Evolutionary conservation across 2,797 vertebrate genomes (phyloP).

Genomic region (Ammospiza maritima): DNA sequence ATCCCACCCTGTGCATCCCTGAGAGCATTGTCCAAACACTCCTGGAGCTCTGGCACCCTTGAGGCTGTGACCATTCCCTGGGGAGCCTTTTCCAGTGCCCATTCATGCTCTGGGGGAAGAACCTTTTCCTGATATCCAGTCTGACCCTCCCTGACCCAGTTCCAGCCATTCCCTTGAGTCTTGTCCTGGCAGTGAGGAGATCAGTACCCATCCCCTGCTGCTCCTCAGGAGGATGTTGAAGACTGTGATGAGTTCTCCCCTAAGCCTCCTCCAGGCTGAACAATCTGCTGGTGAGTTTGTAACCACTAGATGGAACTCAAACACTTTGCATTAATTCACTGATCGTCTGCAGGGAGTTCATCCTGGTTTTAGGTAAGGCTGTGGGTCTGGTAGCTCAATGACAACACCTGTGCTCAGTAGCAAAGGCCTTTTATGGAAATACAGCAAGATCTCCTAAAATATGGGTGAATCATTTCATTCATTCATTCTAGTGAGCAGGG

Average conservation of each 20-base stretch:
- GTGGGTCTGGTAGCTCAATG: not conserved
- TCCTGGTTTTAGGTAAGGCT: not conserved
- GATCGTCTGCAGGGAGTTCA: accelerated
- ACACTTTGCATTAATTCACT: not conserved
- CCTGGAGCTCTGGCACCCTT: not conserved
- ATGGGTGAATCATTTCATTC: not conserved
- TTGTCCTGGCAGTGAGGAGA: accelerated
- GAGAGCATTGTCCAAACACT: accelerated
- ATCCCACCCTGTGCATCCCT: not conserved
- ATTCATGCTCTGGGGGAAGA: accelerated
- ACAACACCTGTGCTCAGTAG: not conserved
- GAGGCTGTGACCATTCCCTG: not conserved
- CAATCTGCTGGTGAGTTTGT: not conserved
- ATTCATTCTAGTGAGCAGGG: not conserved
- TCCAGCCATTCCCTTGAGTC: not conserved
- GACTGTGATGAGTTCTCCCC: not conserved
- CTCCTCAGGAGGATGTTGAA: not conserved
- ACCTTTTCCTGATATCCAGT: not conserved
- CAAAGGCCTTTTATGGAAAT: not conserved
- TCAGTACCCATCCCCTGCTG: not conserved
- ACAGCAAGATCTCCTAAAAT: not conserved
- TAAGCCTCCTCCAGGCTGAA: not conserved
- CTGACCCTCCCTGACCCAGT: not conserved
- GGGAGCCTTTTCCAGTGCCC: not conserved
- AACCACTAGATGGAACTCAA: slow-evolving; percentile 54